phyloP scores from a whole-genome alignment of 2,888 invertebrate species.

The Mimumesa dahlbomi region DNA sequence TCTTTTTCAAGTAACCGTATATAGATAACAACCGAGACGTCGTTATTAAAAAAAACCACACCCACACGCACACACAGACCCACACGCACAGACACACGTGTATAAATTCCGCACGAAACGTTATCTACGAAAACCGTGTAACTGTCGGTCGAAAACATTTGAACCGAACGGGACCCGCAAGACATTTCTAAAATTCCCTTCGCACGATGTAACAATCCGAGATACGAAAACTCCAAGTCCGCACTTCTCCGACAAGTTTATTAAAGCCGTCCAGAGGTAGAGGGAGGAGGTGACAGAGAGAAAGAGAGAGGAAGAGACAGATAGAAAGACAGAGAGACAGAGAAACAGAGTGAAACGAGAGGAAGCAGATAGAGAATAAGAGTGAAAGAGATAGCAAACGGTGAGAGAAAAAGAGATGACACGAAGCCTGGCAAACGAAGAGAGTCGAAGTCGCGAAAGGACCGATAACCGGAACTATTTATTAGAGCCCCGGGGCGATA shows the following conservation, averaged over 20 bases:
- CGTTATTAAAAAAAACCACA: no score
- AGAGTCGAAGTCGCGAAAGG: slow-evolving; percentile 57
- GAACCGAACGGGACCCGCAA: neutral
- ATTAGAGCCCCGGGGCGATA: slow-evolving; percentile 66
- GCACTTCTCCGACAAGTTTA: slow-evolving; percentile 38
- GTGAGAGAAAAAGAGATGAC: neutral
- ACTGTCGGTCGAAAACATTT: neutral
- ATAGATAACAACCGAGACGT: no score
- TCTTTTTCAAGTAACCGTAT: no score
- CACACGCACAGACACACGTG: no score
- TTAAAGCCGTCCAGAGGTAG: slow-evolving; percentile 21
- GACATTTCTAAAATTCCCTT: slow-evolving; percentile 32
- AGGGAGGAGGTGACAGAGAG: neutral
- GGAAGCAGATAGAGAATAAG: neutral
- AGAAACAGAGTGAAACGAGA: neutral
- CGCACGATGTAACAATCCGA: neutral
- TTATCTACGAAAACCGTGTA: no score
- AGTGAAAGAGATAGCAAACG: neutral
- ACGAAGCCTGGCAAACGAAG: neutral
- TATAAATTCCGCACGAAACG: no score
- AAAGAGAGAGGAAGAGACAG: neutral
- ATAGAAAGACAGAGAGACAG: neutral
- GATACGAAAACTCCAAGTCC: slow-evolving; percentile 36
- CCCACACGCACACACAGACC: no score
- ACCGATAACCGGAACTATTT: slow-evolving; percentile 73